Conservation (phyloP, 1,140 invertebrate genomes). For the Streblospio benedicti region DNA sequence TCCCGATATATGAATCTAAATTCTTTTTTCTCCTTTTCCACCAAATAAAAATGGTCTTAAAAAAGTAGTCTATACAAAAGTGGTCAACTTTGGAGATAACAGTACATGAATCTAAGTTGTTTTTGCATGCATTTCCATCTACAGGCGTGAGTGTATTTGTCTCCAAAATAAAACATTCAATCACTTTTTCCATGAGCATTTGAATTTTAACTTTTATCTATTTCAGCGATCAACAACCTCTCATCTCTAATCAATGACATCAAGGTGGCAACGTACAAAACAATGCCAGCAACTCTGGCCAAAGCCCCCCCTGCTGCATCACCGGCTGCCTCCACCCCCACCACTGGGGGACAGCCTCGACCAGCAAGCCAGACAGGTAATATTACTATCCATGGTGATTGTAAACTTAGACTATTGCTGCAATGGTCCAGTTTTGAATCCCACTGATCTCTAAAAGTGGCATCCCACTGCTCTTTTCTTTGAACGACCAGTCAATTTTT, state of each 20-base stretch:
- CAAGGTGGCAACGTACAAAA: conserved; percentile 15
- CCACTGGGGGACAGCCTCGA: too few species aligned
- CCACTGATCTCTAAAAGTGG: too few species aligned
- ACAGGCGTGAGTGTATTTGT: not conserved
- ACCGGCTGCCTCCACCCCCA: not conserved
- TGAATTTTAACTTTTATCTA: not conserved
- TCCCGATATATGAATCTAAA: not conserved
- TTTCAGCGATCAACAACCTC: conserved; percentile 7
- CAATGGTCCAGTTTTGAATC: too few species aligned
- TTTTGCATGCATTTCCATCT: not conserved
- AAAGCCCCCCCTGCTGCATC: conserved; percentile 5
- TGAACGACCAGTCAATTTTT: too few species aligned
- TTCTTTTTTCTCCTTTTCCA: too few species aligned
- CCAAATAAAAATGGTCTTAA: not conserved
- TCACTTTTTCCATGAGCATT: not conserved
- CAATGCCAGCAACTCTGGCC: conserved; percentile 12
- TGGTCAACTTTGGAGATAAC: not conserved
- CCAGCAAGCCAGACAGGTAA: too few species aligned
- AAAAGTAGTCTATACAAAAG: not conserved
- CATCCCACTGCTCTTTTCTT: too few species aligned
- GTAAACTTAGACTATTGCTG: too few species aligned
- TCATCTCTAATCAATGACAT: conserved; percentile 12
- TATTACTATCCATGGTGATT: too few species aligned
- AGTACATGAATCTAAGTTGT: not conserved
- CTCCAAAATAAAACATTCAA: not conserved